These are phyloP conservation scores for Harpalus rufipes DNA, from an alignment of 2,888 invertebrate species.

Conservation along the genomic window DNA sequence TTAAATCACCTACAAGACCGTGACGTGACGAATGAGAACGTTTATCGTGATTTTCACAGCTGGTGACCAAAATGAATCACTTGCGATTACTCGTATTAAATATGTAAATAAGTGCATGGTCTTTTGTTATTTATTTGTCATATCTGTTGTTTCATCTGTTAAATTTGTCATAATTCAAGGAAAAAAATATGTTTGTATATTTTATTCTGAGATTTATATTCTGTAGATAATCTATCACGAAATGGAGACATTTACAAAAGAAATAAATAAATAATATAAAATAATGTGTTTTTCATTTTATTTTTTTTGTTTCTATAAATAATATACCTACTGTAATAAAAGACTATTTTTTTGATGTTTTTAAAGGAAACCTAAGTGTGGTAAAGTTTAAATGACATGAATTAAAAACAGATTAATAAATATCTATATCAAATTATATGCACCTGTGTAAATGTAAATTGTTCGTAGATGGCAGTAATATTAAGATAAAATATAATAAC, in stretches of 20 bases:
- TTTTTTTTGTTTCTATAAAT: background rate
- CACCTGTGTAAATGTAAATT: too few relatives aligned
- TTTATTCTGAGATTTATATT: background rate
- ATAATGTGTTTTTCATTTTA: background rate
- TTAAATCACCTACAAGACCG: background rate
- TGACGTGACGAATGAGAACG: slow-evolving; percentile 6
- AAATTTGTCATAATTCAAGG: background rate
- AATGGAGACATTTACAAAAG: background rate
- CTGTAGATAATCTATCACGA: background rate
- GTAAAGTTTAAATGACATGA: too few relatives aligned
- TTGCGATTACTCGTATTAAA: slow-evolving; percentile 17
- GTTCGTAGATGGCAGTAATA: too few relatives aligned
- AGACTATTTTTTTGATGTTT: too few relatives aligned
- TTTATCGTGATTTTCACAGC: slow-evolving; percentile 35
- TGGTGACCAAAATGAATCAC: slow-evolving; percentile 27
- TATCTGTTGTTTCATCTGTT: slow-evolving; percentile 34
- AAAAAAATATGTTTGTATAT: background rate
- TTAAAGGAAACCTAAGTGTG: too few relatives aligned
- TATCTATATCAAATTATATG: too few relatives aligned
- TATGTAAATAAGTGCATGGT: slow-evolving; percentile 46
- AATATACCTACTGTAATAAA: too few relatives aligned
- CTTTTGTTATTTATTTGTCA: slow-evolving; percentile 44
- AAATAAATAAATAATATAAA: background rate
- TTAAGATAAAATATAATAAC: too few relatives aligned
- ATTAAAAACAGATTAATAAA: too few relatives aligned